phyloP scores from a whole-genome alignment of 2,888 invertebrate species.

The Hecatera dysodea region DNA sequence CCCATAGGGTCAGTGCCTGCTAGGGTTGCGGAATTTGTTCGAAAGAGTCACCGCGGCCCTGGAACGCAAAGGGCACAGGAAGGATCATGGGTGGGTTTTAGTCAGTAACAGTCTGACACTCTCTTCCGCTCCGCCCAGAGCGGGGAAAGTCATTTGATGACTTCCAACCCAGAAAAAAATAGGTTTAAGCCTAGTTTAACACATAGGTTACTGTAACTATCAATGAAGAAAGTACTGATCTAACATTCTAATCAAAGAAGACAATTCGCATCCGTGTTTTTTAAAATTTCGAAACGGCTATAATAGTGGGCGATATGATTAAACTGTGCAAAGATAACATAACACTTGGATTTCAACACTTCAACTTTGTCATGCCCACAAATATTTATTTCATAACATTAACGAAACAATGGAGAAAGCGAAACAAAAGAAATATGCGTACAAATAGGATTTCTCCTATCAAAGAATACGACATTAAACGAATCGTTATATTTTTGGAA shows the following conservation, averaged over 20 bases:
- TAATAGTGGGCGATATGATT: background rate
- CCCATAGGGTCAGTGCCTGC: no score
- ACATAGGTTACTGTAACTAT: background rate
- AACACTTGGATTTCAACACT: conserved; percentile 39
- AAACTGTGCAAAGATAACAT: conserved; percentile 44
- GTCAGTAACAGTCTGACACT: no score
- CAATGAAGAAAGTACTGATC: background rate
- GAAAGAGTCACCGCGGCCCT: no score
- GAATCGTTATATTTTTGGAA: conserved; percentile 57
- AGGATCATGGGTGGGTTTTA: no score
- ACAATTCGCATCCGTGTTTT: background rate
- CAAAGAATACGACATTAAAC: conserved; percentile 61
- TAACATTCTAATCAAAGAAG: background rate
- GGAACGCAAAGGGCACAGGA: no score
- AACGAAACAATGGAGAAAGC: conserved; percentile 63
- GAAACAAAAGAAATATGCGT: conserved; percentile 46
- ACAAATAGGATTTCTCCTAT: conserved; percentile 54
- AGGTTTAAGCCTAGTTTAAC: no score
- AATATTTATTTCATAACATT: conserved; percentile 59
- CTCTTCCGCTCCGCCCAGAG: no score
- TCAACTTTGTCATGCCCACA: conserved; percentile 56
- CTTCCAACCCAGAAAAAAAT: no score
- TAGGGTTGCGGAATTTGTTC: no score
- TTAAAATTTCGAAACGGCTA: background rate
- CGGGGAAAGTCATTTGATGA: no score